These are phyloP conservation scores for Acrocyrtus sp. DNA, from an alignment of 2,888 invertebrate genomes.

Conservation along the genomic window DNA sequence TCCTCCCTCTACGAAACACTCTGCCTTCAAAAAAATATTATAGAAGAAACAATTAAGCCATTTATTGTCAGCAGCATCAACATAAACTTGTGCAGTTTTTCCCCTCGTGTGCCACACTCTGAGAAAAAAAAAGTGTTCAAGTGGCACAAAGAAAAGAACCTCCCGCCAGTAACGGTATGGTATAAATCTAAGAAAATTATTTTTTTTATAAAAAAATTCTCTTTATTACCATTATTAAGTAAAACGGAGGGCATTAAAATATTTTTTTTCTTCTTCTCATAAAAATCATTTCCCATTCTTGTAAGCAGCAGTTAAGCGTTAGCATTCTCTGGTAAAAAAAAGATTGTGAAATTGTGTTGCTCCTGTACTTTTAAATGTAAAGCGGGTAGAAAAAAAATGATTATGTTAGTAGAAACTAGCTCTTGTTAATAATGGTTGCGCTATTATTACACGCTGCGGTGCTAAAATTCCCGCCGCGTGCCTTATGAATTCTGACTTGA, in stretches of 20 bases:
- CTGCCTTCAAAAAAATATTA: background rate
- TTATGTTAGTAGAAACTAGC: no score
- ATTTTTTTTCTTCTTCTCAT: background rate
- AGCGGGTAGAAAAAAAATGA: no score
- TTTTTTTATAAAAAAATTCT: background rate
- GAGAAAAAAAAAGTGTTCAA: background rate
- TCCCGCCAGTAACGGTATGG: background rate
- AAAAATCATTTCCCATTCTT: background rate
- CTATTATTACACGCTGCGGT: no score
- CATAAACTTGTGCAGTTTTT: no score
- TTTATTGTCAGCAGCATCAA: background rate
- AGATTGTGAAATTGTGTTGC: no score
- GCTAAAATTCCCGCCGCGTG: no score
- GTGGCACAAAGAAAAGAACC: background rate
- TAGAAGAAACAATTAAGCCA: background rate
- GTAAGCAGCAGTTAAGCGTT: no score
- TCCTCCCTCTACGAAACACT: no score
- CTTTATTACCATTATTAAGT: background rate
- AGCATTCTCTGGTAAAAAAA: no score
- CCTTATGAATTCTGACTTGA: no score
- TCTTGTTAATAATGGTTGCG: no score
- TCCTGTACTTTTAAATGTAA: no score
- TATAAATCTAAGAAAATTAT: background rate
- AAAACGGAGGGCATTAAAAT: background rate
- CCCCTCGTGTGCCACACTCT: background rate